A percentile compares a stretch with the other conserved stretches of the same genome.
phyloP scores from a whole-genome alignment of 2,888 invertebrate genomes.

The Galerucella nymphaeae region DNA sequence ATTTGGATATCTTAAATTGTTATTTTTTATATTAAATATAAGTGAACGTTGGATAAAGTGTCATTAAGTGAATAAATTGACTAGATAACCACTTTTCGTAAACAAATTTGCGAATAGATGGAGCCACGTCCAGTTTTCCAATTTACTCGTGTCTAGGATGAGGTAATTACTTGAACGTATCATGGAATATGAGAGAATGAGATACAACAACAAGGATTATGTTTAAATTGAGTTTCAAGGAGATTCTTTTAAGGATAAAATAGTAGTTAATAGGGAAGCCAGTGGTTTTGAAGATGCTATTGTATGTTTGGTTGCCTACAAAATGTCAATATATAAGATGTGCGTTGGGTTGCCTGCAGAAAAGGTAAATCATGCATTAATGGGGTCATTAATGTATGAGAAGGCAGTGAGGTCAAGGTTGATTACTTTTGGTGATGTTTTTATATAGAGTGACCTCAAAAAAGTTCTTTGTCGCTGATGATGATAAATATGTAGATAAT shows the following conservation, averaged over 20 bases:
- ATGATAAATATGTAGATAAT: not conserved
- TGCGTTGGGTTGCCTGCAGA: no score
- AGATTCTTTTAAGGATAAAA: constrained; percentile 11
- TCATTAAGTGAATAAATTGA: constrained; percentile 43
- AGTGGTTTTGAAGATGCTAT: no score
- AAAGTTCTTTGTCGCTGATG: not conserved
- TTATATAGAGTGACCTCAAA: not conserved
- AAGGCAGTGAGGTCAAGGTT: no score
- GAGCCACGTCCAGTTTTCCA: constrained; percentile 17
- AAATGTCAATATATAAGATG: no score
- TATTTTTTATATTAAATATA: no score
- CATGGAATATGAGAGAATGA: constrained; percentile 1
- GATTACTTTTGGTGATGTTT: no score
- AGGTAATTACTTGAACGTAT: constrained; percentile 22
- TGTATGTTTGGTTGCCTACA: no score
- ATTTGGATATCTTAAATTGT: constrained; percentile 5
- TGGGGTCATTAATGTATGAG: no score
- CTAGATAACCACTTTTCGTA: constrained; percentile 39
- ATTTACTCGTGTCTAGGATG: constrained; percentile 8
- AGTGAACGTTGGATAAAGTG: constrained; percentile 39
- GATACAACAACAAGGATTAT: constrained; percentile 15
- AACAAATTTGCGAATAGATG: constrained; percentile 37
- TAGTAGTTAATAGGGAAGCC: no score
- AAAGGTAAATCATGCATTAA: no score
- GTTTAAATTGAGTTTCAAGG: constrained; percentile 25